Conservation (phyloP, 2,797 vertebrate species). For the Taeniopygia guttata region DNA sequence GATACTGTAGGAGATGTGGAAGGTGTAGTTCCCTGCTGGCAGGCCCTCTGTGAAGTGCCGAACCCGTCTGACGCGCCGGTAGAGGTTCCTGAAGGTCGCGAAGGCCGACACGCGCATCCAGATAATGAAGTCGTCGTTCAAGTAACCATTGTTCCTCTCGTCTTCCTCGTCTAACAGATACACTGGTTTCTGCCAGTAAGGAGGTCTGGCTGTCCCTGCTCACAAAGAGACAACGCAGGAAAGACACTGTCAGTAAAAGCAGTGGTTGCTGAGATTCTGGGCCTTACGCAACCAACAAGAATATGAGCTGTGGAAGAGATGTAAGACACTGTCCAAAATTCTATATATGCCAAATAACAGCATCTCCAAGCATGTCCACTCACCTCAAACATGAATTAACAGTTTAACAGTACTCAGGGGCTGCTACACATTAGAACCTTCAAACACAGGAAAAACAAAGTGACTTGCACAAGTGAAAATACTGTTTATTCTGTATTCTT, state of each 20-base stretch:
- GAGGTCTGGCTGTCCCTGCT: conserved; percentile 81
- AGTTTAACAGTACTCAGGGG: neutral
- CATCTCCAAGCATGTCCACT: neutral
- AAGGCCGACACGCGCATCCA: conserved; percentile 94
- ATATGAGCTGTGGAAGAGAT: neutral
- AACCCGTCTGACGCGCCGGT: conserved; percentile 74
- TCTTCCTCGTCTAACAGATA: conserved; percentile 77
- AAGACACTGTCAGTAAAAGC: neutral
- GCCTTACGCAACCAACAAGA: neutral
- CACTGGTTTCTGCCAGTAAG: conserved; percentile 81
- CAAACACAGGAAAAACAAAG: neutral
- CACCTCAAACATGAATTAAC: neutral
- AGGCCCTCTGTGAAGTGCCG: conserved; percentile 77
- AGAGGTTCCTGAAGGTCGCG: conserved; percentile 90
- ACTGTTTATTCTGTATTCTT: neutral
- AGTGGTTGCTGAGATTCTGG: neutral
- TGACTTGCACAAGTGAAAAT: neutral
- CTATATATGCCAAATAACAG: neutral
- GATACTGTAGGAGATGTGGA: conserved; percentile 88
- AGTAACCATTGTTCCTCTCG: conserved; percentile 83
- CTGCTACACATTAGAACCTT: neutral
- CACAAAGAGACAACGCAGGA: neutral
- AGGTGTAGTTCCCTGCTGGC: conserved; percentile 84
- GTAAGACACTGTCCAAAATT: neutral
- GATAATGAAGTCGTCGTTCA: conserved; percentile 87